Evolutionary conservation across 2,797 vertebrate species (phyloP).

Genomic region (Erpetoichthys calabaricus): DNA sequence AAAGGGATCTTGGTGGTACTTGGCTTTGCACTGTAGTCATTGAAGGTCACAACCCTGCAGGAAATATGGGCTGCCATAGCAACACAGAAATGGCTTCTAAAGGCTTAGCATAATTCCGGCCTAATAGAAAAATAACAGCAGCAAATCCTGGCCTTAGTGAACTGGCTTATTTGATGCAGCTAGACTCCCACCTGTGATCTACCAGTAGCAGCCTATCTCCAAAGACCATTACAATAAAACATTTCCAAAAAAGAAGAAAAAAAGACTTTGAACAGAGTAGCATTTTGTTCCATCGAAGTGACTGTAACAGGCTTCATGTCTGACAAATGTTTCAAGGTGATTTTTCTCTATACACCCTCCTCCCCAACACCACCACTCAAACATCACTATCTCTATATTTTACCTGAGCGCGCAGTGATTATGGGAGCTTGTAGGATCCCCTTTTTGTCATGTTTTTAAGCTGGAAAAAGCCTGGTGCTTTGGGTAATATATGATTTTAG

Average conservation of each 20-base stretch:
- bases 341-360: no score
- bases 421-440: no score
- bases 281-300: no score
- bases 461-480: no score
- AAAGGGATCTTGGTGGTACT: conserved; percentile 75
- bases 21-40: conserved; percentile 92
- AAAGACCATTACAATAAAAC: conserved; percentile 47
- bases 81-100: conserved; percentile 95
- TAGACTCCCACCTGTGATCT: conserved; percentile 82
- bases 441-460: no score
- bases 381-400: no score
- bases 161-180: conserved; percentile 72
- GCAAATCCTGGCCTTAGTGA: conserved; percentile 93
- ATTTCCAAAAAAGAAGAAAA: conserved; percentile 37
- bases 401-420: no score
- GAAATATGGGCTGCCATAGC: conserved; percentile 95
- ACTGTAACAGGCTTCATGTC: no score
- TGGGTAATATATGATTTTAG: no score
- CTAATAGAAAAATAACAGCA: conserved; percentile 98
- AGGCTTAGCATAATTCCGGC: conserved; percentile 90
- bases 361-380: no score
- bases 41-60: conserved; percentile 95
- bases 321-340: no score
- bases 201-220: conserved; percentile 53
- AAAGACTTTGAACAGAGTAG: conserved; percentile 33